Base-by-base conservation (phyloP, 2,797 vertebrate genomes). In the Presbytis comata region DNA sequence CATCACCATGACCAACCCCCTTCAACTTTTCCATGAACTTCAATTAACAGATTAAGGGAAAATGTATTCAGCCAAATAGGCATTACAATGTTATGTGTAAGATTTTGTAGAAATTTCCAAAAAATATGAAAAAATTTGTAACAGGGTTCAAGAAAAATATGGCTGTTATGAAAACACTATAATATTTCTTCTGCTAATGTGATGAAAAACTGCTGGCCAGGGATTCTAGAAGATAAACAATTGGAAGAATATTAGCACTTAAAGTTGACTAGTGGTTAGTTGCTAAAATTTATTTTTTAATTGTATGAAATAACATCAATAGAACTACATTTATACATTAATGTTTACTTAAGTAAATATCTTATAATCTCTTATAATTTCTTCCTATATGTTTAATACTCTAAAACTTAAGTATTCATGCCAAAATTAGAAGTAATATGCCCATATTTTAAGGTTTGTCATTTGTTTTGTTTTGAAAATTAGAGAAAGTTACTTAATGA, bases 401-500 rank as follows among this genome's bases (percentile, higher is more conserved):
- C 26, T 55, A 39, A 39, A 93, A 46, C 2, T 88, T 82, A 78
- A 83, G 39, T 24, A 75, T 19, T 85, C 79, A 55, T 55, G 4
- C 21, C n/a, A 78, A 64, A 67, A 95, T 81, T 76, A 83, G n/a
- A 87, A 80, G 26, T 93, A 76, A 75, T 33, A 78, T 72, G 19
- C 24, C 74, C 14, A 24, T 5, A 87, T 84, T 61, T 78, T 41
- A 50, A 86, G 30, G 4, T 14, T 61, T 87, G 50, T 80, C 26
- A 67, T 81, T 89, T 91, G 39, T 61, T 83, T 94, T 64, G 22
- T 93, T 61, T 50, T 84, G 8, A 14, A 95, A 93, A 96, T 84
- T 46, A 48, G 6, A 41, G 9, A 53, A 89, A 75, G 21, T 53
- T 30, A 85, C 21, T 70, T 93, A 13, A 91, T 61, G 5, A 57